These are phyloP conservation scores for Diachasma alloeum DNA, from an alignment of 1,140 invertebrate genomes.

Conservation along the genomic window DNA sequence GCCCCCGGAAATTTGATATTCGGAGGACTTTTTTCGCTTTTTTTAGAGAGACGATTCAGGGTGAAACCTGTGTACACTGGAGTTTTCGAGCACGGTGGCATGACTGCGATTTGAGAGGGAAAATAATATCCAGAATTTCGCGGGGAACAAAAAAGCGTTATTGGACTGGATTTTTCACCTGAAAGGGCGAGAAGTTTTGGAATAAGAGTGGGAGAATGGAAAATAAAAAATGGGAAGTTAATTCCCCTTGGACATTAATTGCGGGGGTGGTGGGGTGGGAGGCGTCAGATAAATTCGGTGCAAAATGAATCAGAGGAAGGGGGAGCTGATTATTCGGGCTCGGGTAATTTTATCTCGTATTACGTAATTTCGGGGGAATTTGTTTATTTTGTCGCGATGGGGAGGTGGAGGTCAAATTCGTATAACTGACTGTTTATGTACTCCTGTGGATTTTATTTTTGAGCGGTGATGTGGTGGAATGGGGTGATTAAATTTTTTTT, in stretches of 20 bases:
- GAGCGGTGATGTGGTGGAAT: too few relatives aligned
- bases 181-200: background rate
- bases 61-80: background rate
- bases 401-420: too few relatives aligned
- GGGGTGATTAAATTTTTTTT: too few relatives aligned
- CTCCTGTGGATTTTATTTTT: too few relatives aligned
- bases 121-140: background rate
- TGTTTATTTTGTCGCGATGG: too few relatives aligned
- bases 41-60: background rate
- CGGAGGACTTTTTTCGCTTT: background rate
- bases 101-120: background rate
- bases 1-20: constrained; percentile 20
- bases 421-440: too few relatives aligned
- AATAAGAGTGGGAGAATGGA: background rate
- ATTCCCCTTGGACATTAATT: too few relatives aligned
- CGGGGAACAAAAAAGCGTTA: background rate
- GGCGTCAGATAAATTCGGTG: background rate
- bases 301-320: too few relatives aligned
- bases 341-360: too few relatives aligned
- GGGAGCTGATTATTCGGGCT: too few relatives aligned
- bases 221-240: background rate
- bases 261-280: background rate
- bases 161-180: background rate
- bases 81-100: background rate
- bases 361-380: background rate